Conservation (phyloP, 2,888 invertebrate genomes). For the Ochropacha duplaris region DNA sequence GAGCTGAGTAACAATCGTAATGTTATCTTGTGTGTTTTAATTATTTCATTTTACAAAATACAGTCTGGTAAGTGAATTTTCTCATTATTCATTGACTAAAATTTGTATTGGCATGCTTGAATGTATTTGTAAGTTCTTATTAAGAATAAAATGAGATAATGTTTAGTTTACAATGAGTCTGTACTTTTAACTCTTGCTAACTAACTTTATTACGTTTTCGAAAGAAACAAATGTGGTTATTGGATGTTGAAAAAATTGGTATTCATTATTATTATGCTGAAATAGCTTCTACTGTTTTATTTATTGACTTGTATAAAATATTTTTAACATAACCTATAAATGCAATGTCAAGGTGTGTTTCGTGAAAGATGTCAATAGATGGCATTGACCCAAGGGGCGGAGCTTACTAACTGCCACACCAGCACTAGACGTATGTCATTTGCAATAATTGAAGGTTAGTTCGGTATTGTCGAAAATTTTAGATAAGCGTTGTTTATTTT, state of each 20-base stretch:
- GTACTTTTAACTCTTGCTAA: constrained; percentile 24
- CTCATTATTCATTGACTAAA: constrained; percentile 11
- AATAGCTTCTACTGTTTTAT: constrained; percentile 1
- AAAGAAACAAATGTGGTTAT: not conserved
- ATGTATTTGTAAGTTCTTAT: not conserved
- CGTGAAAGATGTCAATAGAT: constrained; percentile 39
- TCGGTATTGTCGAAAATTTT: constrained; percentile 50
- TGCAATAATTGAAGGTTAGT: constrained; percentile 51
- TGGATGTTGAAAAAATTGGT: not conserved
- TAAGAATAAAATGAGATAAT: constrained; percentile 9
- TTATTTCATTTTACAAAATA: constrained; percentile 16
- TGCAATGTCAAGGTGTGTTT: constrained; percentile 26
- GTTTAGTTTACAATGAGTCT: constrained; percentile 29
- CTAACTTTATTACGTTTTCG: not conserved
- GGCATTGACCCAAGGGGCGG: constrained; percentile 50
- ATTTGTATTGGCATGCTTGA: not conserved
- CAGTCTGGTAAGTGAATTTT: constrained; percentile 52
- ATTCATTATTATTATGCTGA: not conserved
- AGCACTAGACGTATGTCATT: constrained; percentile 47
- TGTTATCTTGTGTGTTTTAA: constrained; percentile 35
- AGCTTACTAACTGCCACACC: constrained; percentile 44
- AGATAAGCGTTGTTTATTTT: constrained; percentile 54
- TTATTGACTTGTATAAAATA: constrained; percentile 9
- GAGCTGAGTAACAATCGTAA: constrained; percentile 69
- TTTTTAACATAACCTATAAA: constrained; percentile 55